Percentiles rank a stretch among this genome's conserved stretches.
phyloP scores from a whole-genome alignment of 2,113 vertebrate genomes.

The Dunckerocampus dactyliophorus region DNA sequence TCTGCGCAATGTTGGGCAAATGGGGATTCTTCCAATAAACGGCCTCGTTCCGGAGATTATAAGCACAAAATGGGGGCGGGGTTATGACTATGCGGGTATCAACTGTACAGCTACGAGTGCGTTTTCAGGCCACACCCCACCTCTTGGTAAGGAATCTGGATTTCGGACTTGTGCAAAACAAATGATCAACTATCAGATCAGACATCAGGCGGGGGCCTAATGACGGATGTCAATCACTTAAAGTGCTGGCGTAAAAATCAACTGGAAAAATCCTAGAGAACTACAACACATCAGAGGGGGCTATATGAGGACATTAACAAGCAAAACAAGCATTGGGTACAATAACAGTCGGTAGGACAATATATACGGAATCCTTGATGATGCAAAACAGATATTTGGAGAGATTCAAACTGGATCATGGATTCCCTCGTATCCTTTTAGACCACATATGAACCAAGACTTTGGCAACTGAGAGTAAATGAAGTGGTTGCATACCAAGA shows the following conservation, averaged over 20 bases:
- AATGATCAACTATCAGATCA: slow-evolving; percentile 51
- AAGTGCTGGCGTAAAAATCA: slow-evolving; percentile 72
- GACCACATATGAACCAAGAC: slow-evolving; percentile 38
- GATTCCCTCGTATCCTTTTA: slow-evolving; percentile 65
- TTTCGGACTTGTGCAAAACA: slow-evolving; percentile 56
- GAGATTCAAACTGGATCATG: slow-evolving; percentile 41
- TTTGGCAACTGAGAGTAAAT: slow-evolving; percentile 60
- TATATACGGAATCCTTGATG: background rate
- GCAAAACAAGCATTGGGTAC: slow-evolving; percentile 6
- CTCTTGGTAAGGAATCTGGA: background rate
- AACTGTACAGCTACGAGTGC: background rate
- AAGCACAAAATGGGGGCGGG: too few species aligned
- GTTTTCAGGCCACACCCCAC: background rate
- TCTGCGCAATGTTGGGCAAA: too few species aligned
- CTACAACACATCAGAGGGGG: slow-evolving; percentile 13
- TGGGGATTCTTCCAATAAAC: too few species aligned
- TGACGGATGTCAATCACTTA: slow-evolving; percentile 58
- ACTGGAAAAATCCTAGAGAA: slow-evolving; percentile 17
- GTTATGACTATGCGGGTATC: too few species aligned
- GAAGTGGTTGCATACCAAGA: slow-evolving; percentile 44
- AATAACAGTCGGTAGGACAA: background rate
- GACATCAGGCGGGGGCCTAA: slow-evolving; percentile 16
- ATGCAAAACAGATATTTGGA: slow-evolving; percentile 48
- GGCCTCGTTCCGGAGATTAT: too few species aligned
- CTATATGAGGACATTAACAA: slow-evolving; percentile 17